Conservation (phyloP, 92 coral and sea anemone species). For the Zoanthus sociatus region DNA sequence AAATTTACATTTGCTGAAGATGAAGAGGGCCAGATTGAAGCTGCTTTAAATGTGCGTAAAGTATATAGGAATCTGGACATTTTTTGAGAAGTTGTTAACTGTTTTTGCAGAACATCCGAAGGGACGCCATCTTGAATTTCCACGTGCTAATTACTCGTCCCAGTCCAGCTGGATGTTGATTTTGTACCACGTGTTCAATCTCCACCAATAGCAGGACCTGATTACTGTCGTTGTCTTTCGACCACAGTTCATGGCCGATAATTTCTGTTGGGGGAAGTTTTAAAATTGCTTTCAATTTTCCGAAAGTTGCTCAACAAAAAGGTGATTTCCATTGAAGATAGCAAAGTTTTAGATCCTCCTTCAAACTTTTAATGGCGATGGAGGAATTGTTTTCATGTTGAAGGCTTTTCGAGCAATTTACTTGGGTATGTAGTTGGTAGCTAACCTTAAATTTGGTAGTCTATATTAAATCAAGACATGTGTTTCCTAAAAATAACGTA, state of each 20-base stretch:
- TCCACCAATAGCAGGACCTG: constrained; percentile 57
- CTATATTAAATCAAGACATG: constrained; percentile 8
- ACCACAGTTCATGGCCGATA: constrained; percentile 66
- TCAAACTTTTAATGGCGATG: background rate
- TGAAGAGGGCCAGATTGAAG: background rate
- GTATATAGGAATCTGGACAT: constrained; percentile 14
- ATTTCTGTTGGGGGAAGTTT: constrained; percentile 32
- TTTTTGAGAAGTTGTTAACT: background rate
- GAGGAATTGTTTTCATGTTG: constrained; percentile 8
- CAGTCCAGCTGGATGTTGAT: constrained; percentile 19
- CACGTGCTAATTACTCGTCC: constrained; percentile 21
- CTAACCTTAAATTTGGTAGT: background rate
- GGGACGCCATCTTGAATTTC: constrained; percentile 50
- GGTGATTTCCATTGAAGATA: background rate
- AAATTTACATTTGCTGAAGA: background rate
- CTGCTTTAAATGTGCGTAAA: background rate
- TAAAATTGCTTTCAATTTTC: constrained; percentile 36
- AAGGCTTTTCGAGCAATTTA: background rate
- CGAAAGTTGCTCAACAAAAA: constrained; percentile 5
- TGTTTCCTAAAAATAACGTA: constrained; percentile 8
- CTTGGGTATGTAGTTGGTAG: constrained; percentile 28
- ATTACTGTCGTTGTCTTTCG: constrained; percentile 53
- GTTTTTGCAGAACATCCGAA: background rate
- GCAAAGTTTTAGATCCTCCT: background rate
- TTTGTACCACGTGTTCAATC: constrained; percentile 56